Percentiles rank a stretch among this genome's conserved stretches.
These are phyloP conservation scores for Zaprionus camerounensis DNA, from an alignment of 1,140 invertebrate species.

Conservation along the genomic window DNA sequence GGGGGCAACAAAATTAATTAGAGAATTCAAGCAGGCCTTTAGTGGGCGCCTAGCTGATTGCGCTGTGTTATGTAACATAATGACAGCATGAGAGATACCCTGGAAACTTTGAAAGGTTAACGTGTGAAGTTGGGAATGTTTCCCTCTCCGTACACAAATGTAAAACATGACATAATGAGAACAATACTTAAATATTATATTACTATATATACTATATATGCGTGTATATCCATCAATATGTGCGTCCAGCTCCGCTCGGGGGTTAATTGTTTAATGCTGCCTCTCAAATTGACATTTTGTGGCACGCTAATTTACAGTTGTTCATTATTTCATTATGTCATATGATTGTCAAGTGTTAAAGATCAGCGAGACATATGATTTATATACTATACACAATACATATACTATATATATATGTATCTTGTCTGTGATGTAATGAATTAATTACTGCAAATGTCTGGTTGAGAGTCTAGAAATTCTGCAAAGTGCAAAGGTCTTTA, in stretches of 20 bases:
- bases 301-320: constrained; percentile 57
- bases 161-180: background rate
- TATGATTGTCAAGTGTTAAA: constrained; percentile 40
- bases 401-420: background rate
- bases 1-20: constrained; percentile 61
- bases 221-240: background rate
- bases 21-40: constrained; percentile 8
- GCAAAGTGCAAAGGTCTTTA: background rate
- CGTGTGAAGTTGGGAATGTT: background rate
- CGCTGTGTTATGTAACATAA: constrained; percentile 50
- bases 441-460: constrained; percentile 41
- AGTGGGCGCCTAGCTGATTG: constrained; percentile 44
- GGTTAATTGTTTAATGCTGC: constrained; percentile 76
- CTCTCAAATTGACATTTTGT: constrained; percentile 51
- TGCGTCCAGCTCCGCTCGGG: constrained; percentile 26
- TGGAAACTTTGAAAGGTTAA: background rate
- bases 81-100: background rate
- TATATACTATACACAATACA: constrained; percentile 21
- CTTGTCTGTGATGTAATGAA: constrained; percentile 35
- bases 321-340: constrained; percentile 52
- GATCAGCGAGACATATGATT: constrained; percentile 42
- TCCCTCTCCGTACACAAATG: background rate
- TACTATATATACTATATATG: background rate
- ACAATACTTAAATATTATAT: background rate
- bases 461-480: constrained; percentile 1